Evolutionary conservation across 2,113 vertebrate genomes (phyloP), one percentile per base, ranked within the genome.

Genomic region (Ceyx margarethae): DNA sequence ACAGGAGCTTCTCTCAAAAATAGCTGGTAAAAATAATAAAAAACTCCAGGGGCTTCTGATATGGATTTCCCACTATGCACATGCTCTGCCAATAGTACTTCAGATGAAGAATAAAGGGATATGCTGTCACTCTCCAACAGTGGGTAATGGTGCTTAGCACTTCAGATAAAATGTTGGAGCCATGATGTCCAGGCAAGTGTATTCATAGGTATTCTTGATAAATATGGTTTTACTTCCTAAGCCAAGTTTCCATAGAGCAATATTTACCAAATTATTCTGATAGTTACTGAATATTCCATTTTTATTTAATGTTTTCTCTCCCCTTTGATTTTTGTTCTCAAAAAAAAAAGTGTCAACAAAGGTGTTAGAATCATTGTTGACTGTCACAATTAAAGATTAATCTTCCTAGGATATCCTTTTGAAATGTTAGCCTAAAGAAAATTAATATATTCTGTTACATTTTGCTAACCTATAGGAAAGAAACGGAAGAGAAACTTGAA

Each of bases 91-190:
- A 60, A 13, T 46, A 76, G 28, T 80, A 62, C 60, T 77, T 89
- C 3, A 89, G 35, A 61, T 26, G 53, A 68, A 73, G 81, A 82
- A 60, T 61, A 85, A 89, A 90, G 35, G 60, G 50, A 58, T 78
- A 53, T 40, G 13, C 46, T 0, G 1, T 91, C 46, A 8, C 64
- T 85, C 60, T 85, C 23, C 57, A 58, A 4, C 0, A 4, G 46
- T 20, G n/a, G 17, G 35, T 82, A 72, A 61, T 69, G 56, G 29
- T 85, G 57, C 53, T 90, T 56, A 85, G 56, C 20, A 10, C 64
- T 80, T 93, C 81, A 94, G 43, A 71, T 80, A 67, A 91, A 90
- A 29, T 31, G 11, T 35, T 78, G 64, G 85, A 92, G 75, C 57
- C 72, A 77, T 68, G 64, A 83, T 77, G 53, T 87, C 72, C 72